Evolutionary conservation across 1,140 invertebrate species (phyloP).

Genomic region (Drosophila nannoptera): DNA sequence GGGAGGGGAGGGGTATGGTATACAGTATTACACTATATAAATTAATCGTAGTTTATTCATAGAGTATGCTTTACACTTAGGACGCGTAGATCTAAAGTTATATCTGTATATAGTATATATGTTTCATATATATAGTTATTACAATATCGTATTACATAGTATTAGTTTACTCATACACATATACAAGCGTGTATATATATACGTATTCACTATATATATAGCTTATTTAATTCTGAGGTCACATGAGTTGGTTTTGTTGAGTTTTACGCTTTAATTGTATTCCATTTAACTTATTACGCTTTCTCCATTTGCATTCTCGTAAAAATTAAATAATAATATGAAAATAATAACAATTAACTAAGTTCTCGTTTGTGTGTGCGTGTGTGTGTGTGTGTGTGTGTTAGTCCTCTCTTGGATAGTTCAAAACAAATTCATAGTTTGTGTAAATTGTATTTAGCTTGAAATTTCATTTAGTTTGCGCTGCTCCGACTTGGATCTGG

Average conservation of each 20-base stretch:
- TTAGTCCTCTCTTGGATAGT: slow-evolving; percentile 56
- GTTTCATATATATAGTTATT: slow-evolving; percentile 66
- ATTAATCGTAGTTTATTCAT: slow-evolving; percentile 67
- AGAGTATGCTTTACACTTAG: slow-evolving; percentile 64
- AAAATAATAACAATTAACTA: slow-evolving; percentile 79
- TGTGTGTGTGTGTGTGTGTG: slow-evolving; percentile 43
- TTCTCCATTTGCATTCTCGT: slow-evolving; percentile 64
- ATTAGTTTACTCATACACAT: slow-evolving; percentile 50
- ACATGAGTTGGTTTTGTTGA: slow-evolving; percentile 80
- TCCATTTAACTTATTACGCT: slow-evolving; percentile 63
- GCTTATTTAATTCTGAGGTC: slow-evolving; percentile 79
- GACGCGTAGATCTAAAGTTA: slow-evolving; percentile 68
- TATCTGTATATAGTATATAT: slow-evolving; percentile 66
- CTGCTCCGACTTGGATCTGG: not conserved
- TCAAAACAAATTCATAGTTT: slow-evolving; percentile 56
- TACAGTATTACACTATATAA: slow-evolving; percentile 57
- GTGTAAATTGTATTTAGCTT: slow-evolving; percentile 74
- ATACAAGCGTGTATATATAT: slow-evolving; percentile 46
- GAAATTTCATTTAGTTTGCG: slow-evolving; percentile 63
- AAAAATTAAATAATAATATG: slow-evolving; percentile 77
- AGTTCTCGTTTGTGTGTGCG: slow-evolving; percentile 60
- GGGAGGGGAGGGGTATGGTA: not conserved
- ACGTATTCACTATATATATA: slow-evolving; percentile 70
- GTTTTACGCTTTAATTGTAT: slow-evolving; percentile 76
- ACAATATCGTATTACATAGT: slow-evolving; percentile 42